Evolutionary conservation across 2,797 vertebrate species (phyloP).

Genomic region (Cossypha heuglini): DNA sequence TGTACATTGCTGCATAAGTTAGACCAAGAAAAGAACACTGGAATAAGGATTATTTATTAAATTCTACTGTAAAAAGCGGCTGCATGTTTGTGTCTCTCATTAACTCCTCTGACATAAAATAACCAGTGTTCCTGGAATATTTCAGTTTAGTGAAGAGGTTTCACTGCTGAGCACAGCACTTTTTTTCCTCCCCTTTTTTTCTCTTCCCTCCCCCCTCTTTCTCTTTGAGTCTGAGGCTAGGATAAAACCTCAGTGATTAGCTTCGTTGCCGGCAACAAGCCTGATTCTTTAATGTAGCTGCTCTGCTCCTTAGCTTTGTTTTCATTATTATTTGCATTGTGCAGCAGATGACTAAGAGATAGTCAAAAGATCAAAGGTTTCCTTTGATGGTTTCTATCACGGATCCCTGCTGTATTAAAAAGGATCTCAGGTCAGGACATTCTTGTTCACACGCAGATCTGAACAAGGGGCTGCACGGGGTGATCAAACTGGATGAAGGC

Average conservation of each 20-base stretch:
- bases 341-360: slow-evolving; percentile 60
- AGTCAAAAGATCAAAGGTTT: slow-evolving; percentile 73
- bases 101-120: neutral
- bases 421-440: slow-evolving; percentile 68
- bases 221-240: slow-evolving; percentile 11
- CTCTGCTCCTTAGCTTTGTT: slow-evolving; percentile 57
- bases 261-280: slow-evolving; percentile 35
- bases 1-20: neutral
- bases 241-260: slow-evolving; percentile 58
- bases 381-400: slow-evolving; percentile 70
- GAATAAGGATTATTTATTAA: neutral
- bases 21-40: neutral
- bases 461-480: slow-evolving; percentile 64
- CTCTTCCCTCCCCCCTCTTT: neutral
- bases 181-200: neutral
- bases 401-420: slow-evolving; percentile 70
- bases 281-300: slow-evolving; percentile 63
- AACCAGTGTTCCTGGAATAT: neutral
- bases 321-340: slow-evolving; percentile 66
- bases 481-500: slow-evolving; percentile 68
- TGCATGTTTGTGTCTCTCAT: neutral
- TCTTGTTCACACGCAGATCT: slow-evolving; percentile 68
- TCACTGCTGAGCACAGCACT: neutral
- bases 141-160: neutral
- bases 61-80: neutral